phyloP scores from a whole-genome alignment of 2,797 vertebrate species.

The Crocidura indochinensis region DNA sequence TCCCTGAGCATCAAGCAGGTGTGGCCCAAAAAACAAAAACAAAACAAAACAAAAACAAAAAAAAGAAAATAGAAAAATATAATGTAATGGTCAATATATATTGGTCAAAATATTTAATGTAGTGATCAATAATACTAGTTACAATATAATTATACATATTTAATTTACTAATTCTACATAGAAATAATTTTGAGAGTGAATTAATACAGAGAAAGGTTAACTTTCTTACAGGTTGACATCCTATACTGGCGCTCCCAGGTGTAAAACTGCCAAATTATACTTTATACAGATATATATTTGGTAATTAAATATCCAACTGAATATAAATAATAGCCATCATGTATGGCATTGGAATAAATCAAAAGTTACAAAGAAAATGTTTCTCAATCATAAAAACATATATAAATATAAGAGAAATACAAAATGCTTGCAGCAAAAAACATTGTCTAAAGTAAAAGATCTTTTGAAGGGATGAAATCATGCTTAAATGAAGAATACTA shows the following conservation, averaged over 20 bases:
- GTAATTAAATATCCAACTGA: not conserved
- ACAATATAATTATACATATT: not conserved
- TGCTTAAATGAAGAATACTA: not conserved
- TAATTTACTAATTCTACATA: constrained; percentile 22
- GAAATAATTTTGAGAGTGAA: constrained; percentile 41
- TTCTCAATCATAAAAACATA: not conserved
- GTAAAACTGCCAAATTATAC: constrained; percentile 30
- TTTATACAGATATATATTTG: constrained; percentile 37
- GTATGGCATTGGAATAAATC: not conserved
- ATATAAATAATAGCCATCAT: not conserved
- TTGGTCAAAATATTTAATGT: too few relatives aligned
- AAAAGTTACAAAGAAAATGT: constrained; percentile 53
- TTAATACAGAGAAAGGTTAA: constrained; percentile 27
- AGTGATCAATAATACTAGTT: not conserved
- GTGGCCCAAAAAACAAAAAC: too few relatives aligned
- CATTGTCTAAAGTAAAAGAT: not conserved
- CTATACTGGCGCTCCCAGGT: not conserved
- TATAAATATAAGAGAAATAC: constrained; percentile 16
- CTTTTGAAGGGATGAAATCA: not conserved
- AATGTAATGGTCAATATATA: not conserved
- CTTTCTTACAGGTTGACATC: constrained; percentile 38
- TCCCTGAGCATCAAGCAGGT: too few relatives aligned
- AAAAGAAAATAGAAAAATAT: not conserved
- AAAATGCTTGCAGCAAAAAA: not conserved
- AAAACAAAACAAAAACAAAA: too few relatives aligned